Evolutionary conservation across 2,113 vertebrate species (phyloP), one percentile per base, ranked within the genome.

Genomic region (Lepus americanus): DNA sequence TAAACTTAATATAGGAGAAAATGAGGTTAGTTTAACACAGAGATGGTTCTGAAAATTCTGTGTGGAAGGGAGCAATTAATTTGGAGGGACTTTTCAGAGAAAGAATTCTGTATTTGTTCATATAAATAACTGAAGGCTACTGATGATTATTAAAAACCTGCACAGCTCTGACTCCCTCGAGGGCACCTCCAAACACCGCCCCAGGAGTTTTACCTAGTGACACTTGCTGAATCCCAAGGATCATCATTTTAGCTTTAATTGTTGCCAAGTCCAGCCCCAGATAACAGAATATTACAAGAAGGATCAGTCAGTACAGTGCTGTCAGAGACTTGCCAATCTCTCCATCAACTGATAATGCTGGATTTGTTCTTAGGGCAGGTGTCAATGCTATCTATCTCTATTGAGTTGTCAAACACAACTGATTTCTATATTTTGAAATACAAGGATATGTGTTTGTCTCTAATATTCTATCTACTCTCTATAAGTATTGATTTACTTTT

Each of bases 1-100:
- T 95, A 95, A 94, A 96, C 73, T 92, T 95, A 92, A 95, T 95
- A 92, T 31, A 95, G 78, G 88, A 94, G 77, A 79, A 94, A 93
- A 94, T 94, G 55, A 94, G 63, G 81, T 94, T 95, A 63, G 73
- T 69, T 95, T 78, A 93, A 77, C 64, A 90, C 27, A 74, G 73
- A 87, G 27, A 51, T 16, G 80, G 22, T 23, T 90, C 78, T 5
- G 77, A 92, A 94, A 85, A 53, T 78, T 87, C 72, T 94, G 0
- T 39, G 13, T 44, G 31, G 49, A 78, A 94, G 19, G 39, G 25
- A 79, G 77, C 36, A 87, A 72, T 96, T 90, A 89, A 94, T 94
- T 87, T 79, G 85, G 33, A 88, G 23, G 10, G 0, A 1, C 16
- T 72, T 87, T 90, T 61, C 6, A 67, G 70, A 93, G 39, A 3